phyloP scores from a whole-genome alignment of 2,113 vertebrate genomes.

The Entelurus aequoreus region DNA sequence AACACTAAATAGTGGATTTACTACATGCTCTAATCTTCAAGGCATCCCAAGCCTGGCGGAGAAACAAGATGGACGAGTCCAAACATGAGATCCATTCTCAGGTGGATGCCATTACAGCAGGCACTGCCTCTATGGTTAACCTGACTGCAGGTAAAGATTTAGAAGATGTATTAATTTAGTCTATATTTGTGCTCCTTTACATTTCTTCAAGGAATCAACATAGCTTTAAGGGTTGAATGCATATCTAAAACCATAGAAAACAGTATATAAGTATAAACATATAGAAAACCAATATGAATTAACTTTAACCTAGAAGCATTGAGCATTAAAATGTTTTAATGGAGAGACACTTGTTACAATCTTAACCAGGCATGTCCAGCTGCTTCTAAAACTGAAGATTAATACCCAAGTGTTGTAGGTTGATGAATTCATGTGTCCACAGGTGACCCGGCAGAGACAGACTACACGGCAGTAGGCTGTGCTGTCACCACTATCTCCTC shows the following conservation, averaged over 20 bases:
- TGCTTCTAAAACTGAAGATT: too few species aligned
- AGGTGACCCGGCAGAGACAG: conserved; percentile 95
- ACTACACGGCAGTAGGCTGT: conserved; percentile 95
- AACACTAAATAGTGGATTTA: background rate
- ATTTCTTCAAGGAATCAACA: too few species aligned
- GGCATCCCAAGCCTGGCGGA: conserved; percentile 96
- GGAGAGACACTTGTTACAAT: too few species aligned
- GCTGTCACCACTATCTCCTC: conserved; percentile 97
- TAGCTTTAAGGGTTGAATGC: too few species aligned
- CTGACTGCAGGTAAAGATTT: conserved; percentile 82
- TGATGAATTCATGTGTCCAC: background rate
- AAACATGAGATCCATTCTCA: conserved; percentile 99
- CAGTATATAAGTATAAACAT: too few species aligned
- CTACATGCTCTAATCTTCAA: conserved; percentile 38
- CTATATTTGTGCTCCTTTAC: too few species aligned
- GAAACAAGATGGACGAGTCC: conserved; percentile 98
- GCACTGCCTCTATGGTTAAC: conserved; percentile 94
- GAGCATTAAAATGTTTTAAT: too few species aligned
- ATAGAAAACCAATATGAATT: too few species aligned
- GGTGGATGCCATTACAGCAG: conserved; percentile 96
- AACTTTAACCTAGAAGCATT: too few species aligned
- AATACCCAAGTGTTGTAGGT: too few species aligned
- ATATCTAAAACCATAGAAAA: too few species aligned
- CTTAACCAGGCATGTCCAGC: too few species aligned
- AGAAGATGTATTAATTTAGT: background rate